These are phyloP conservation scores for Limulus polyphemus DNA, from an alignment of 2,888 invertebrate species.

Conservation along the genomic window DNA sequence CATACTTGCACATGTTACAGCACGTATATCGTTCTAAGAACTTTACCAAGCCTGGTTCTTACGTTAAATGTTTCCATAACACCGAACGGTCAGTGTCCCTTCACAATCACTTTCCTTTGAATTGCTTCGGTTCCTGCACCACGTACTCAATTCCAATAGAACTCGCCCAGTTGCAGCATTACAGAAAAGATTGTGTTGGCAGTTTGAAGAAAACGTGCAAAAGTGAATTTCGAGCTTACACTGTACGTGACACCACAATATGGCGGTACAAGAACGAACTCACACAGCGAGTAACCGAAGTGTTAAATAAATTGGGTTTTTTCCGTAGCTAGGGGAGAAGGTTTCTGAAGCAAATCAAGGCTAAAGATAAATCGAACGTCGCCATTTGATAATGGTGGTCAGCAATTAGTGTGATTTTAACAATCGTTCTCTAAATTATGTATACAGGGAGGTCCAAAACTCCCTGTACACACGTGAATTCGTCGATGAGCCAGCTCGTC, in stretches of 20 bases:
- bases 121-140: conserved; percentile 66
- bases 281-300: conserved; percentile 53
- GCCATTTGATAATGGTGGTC: no score
- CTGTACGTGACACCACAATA: conserved; percentile 68
- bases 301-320: conserved; percentile 59
- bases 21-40: conserved; percentile 80
- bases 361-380: no score
- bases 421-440: no score
- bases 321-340: conserved; percentile 20
- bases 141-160: conserved; percentile 68
- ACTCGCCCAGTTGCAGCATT: conserved; percentile 83
- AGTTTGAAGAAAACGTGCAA: conserved; percentile 67
- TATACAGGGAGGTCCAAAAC: no score
- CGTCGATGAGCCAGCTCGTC: no score
- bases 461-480: no score
- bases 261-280: conserved; percentile 75
- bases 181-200: conserved; percentile 80
- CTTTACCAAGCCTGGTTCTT: conserved; percentile 83
- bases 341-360: no score
- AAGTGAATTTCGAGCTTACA: conserved; percentile 63
- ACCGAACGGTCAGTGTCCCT: conserved; percentile 74
- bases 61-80: conserved; percentile 88
- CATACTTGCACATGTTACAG: conserved; percentile 85
- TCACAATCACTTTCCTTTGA: conserved; percentile 84
- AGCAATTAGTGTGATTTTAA: no score